These are phyloP conservation scores for Protobothrops flavoviridis DNA, from an alignment of 2,113 vertebrate species.

Conservation along the genomic window DNA sequence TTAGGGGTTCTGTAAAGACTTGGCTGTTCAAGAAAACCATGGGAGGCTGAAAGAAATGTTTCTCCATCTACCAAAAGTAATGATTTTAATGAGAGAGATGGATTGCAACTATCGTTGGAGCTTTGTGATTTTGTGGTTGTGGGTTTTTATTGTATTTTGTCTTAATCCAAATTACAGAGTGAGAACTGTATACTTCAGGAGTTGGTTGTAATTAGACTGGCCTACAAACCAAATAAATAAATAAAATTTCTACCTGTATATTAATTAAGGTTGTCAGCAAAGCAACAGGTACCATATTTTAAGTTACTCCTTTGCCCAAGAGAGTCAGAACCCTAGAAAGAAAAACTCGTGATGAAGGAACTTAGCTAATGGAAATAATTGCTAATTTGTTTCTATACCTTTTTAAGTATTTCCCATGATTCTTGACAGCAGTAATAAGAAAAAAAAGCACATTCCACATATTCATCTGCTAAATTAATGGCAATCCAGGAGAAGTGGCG, in stretches of 20 bases:
- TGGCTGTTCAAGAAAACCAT: neutral
- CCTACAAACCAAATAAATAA: neutral
- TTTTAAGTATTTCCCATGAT: neutral
- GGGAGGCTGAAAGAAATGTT: neutral
- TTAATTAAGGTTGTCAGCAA: neutral
- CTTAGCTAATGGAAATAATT: neutral
- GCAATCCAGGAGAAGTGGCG: neutral
- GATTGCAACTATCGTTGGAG: neutral
- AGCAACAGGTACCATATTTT: neutral
- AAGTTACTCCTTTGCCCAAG: neutral
- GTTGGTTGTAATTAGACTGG: neutral
- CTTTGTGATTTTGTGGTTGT: neutral
- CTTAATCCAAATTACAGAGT: neutral
- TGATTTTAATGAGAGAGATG: neutral
- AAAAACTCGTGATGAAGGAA: neutral
- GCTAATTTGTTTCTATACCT: neutral
- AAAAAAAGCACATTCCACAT: neutral
- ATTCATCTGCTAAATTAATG: neutral
- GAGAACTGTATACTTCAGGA: neutral
- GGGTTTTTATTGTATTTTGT: neutral
- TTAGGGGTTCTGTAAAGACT: neutral
- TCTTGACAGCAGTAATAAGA: neutral
- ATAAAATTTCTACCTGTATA: neutral
- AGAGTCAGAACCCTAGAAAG: neutral
- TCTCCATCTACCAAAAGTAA: neutral